These are phyloP conservation scores for Stenodera caucasica DNA, from an alignment of 2,888 invertebrate genomes.

Conservation along the genomic window DNA sequence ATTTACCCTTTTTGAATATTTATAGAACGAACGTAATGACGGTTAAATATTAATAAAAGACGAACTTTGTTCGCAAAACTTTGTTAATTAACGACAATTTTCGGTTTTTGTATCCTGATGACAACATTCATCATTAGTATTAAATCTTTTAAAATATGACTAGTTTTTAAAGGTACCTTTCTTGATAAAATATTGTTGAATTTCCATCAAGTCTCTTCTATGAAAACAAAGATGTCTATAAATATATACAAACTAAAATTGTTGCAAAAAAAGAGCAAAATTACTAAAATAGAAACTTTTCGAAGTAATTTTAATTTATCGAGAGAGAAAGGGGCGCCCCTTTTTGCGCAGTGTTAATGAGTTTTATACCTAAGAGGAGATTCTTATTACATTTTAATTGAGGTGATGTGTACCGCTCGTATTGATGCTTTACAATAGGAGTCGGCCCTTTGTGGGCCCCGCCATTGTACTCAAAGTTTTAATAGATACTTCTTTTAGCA, in stretches of 20 bases:
- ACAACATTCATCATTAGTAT: slow-evolving; percentile 2
- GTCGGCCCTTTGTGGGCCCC: slow-evolving; percentile 41
- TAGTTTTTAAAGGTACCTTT: no score
- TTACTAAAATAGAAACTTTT: slow-evolving; percentile 35
- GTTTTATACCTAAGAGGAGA: slow-evolving; percentile 54
- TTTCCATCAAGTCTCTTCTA: neutral
- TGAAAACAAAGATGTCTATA: neutral
- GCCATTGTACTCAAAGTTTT: slow-evolving; percentile 56
- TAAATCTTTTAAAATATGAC: neutral
- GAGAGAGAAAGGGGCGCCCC: slow-evolving; percentile 36
- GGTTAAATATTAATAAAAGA: slow-evolving; percentile 6
- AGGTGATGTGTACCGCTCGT: slow-evolving; percentile 56
- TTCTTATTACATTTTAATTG: slow-evolving; percentile 59
- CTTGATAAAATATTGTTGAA: neutral
- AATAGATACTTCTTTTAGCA: slow-evolving; percentile 57
- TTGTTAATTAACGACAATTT: slow-evolving; percentile 6
- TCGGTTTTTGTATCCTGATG: neutral
- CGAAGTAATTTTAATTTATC: slow-evolving; percentile 50
- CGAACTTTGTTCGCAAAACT: slow-evolving; percentile 6
- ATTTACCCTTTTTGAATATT: slow-evolving; percentile 6
- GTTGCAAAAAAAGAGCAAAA: slow-evolving; percentile 21
- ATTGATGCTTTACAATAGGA: slow-evolving; percentile 52
- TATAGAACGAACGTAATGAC: neutral
- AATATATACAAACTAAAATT: neutral
- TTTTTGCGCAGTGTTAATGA: slow-evolving; percentile 56